These are phyloP conservation scores for Halichoerus grypus DNA, from an alignment of 2,113 vertebrate species.

Conservation along the genomic window DNA sequence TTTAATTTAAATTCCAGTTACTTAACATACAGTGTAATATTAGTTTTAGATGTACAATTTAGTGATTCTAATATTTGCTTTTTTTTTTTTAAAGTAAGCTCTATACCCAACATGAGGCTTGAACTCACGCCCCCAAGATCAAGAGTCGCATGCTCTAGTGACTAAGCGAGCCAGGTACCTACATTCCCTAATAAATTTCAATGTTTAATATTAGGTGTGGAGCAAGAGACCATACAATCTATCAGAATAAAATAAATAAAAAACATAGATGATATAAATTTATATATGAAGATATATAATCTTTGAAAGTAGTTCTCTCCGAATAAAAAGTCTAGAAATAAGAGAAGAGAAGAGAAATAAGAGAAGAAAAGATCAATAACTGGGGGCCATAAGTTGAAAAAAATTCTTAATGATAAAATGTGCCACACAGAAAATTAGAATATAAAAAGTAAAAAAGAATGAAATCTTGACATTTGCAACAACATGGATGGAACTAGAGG, in stretches of 20 bases:
- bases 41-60: neutral
- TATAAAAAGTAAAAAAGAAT: neutral
- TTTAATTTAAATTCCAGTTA: neutral
- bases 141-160: neutral
- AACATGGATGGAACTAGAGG: neutral
- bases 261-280: neutral
- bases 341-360: neutral
- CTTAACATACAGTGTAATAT: neutral
- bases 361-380: neutral
- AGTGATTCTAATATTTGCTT: neutral
- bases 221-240: neutral
- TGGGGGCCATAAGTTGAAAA: neutral
- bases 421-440: neutral
- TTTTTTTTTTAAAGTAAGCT: neutral
- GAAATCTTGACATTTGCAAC: neutral
- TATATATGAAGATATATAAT: neutral
- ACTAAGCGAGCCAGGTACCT: neutral
- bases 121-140: neutral
- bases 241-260: neutral
- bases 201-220: neutral
- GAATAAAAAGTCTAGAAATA: neutral
- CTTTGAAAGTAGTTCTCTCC: neutral
- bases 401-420: neutral
- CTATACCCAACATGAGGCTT: neutral
- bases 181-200: neutral